These are phyloP conservation scores for Gymnarchus niloticus DNA, from an alignment of 2,113 vertebrate species.

Conservation along the genomic window DNA sequence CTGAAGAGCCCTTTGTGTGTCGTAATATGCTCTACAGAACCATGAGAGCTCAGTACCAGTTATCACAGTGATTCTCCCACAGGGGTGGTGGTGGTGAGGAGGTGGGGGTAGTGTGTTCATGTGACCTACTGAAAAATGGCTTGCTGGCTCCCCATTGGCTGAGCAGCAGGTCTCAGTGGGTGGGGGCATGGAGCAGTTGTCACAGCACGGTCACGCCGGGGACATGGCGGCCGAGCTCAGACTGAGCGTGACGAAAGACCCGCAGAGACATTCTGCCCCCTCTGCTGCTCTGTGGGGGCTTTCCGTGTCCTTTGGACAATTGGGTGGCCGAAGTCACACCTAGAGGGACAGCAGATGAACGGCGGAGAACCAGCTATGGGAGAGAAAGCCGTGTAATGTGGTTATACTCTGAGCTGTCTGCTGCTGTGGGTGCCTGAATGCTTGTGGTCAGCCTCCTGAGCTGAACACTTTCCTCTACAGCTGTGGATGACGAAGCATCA, in stretches of 20 bases:
- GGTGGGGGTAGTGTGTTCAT: neutral
- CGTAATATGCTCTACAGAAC: neutral
- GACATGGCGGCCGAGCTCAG: neutral
- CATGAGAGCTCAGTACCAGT: neutral
- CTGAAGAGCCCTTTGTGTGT: neutral
- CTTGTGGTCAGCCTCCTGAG: neutral
- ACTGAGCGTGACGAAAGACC: neutral
- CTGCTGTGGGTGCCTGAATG: neutral
- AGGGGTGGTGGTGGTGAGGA: neutral
- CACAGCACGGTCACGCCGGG: neutral
- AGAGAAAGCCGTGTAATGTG: neutral
- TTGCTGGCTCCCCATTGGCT: neutral
- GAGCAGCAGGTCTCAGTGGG: neutral
- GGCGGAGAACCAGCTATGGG: neutral
- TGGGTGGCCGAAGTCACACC: neutral
- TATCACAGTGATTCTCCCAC: neutral
- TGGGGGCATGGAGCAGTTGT: neutral
- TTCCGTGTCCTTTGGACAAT: neutral
- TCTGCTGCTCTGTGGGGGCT: neutral
- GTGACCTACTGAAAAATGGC: neutral
- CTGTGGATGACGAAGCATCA: neutral
- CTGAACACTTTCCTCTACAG: neutral
- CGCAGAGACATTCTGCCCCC: neutral
- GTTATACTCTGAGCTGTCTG: neutral
- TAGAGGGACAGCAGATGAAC: neutral